Conservation (phyloP, 2,113 vertebrate species). For the Chlamydotis undulata region DNA sequence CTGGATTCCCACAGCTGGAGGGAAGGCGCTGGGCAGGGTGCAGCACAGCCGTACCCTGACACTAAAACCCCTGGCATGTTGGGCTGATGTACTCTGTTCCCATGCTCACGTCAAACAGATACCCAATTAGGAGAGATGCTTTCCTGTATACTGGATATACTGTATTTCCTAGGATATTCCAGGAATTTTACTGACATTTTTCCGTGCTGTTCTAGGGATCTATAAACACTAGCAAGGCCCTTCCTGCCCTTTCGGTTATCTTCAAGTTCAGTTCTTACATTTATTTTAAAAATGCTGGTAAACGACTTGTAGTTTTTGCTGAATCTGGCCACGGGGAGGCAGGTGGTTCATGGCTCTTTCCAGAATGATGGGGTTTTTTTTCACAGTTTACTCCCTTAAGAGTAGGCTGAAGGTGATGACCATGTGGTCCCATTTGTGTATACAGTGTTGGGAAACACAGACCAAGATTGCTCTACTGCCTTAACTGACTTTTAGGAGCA, state of each 20-base stretch:
- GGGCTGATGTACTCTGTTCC: neutral
- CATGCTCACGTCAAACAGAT: neutral
- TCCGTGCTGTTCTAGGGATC: neutral
- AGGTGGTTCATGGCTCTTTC: neutral
- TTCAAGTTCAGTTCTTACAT: neutral
- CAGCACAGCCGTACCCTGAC: neutral
- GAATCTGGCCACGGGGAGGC: neutral
- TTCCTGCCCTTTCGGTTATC: neutral
- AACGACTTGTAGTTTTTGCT: neutral
- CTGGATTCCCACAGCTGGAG: neutral
- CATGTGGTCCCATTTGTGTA: rapidly evolving
- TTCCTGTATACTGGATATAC: neutral
- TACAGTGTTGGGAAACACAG: rapidly evolving
- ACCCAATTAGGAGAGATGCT: neutral
- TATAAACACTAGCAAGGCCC: neutral
- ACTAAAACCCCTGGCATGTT: neutral
- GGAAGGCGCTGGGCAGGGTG: neutral
- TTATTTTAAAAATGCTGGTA: neutral
- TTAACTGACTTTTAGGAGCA: neutral
- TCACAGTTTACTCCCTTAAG: neutral
- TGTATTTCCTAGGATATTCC: neutral
- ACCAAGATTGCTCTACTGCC: neutral
- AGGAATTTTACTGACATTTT: neutral
- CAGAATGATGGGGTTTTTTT: neutral
- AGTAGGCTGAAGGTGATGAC: neutral